A percentile compares a stretch with the other conserved stretches of the same genome.
Conservation (phyloP, 2,797 vertebrate species). For the Gambusia yucatana region DNA sequence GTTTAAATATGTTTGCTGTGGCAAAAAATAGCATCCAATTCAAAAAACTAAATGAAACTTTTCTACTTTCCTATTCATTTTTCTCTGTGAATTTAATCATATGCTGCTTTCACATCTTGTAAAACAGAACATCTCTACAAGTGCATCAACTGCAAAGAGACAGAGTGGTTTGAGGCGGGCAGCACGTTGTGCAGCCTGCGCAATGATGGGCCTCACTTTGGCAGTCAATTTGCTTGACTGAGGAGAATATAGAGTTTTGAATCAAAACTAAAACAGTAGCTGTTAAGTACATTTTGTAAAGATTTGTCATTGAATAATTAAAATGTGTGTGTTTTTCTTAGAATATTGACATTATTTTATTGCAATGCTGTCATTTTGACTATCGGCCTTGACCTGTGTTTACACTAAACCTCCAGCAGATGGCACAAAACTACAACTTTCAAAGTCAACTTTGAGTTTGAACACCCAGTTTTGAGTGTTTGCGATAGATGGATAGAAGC, state of each 20-base stretch:
- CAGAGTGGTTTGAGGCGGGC: conserved; percentile 79
- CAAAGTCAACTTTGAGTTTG: background rate
- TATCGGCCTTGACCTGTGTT: no score
- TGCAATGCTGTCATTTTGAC: background rate
- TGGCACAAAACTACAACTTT: background rate
- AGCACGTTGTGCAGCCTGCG: background rate
- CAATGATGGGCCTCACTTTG: conserved; percentile 69
- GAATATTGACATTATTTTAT: background rate
- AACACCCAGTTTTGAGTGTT: background rate
- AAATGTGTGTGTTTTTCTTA: background rate
- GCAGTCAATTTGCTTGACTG: conserved; percentile 39
- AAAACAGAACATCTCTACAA: conserved; percentile 62
- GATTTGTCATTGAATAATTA: background rate
- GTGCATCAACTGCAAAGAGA: conserved; percentile 69
- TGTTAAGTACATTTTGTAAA: background rate
- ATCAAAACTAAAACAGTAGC: background rate
- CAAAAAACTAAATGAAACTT: background rate
- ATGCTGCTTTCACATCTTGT: conserved; percentile 7
- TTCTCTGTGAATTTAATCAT: background rate
- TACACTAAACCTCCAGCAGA: background rate
- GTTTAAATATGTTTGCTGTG: background rate
- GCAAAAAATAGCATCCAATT: background rate
- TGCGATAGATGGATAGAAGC: background rate
- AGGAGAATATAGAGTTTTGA: background rate
- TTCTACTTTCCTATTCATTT: background rate